Evolutionary conservation across 2,797 vertebrate species (phyloP), one percentile per base, ranked within the genome.

Genomic region (Odontamblyopus rebecca): DNA sequence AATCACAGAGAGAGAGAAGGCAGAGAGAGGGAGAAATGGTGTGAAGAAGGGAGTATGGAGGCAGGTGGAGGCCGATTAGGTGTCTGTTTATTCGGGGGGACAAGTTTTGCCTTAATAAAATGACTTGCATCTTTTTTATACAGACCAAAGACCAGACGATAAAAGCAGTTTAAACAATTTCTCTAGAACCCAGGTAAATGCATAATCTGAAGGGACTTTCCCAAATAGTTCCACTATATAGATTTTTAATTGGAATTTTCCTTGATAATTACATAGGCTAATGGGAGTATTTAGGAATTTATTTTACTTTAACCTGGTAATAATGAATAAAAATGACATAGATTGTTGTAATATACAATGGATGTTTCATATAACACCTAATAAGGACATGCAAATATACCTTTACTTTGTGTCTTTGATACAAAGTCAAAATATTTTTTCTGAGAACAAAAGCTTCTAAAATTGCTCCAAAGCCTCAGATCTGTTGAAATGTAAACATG

Each of bases 1-100:
- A 93, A 93, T 93, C 90, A 92, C 72, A 87, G 84, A 90, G 82
- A 77, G 86, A 76, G 85, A 85, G 85, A 84, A 82, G 79, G 83
- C 72, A 74, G 85, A 79, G 83, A 77, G 81, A 87, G 82, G 48
- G 73, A 74, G 79, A 72, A 82, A 86, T 86, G 79, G 79, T 48
- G 73, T 74, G 67, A 70, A 75, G 76, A 75, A 71, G 4, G 41
- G 35, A 38, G 38, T 32, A 56, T 15, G 61, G 67, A 51, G 60
- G 64, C 8, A 68, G 56, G 63, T 48, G 74, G 68, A 30, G 70
- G 75, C 57, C 41, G 51, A 32, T 57, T 69, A 63, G 66, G 53
- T 78, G 53, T 65, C 48, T 65, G 67, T 57, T 15, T 69, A 53
- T 16, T 13, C 11, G 41, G 41, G n/a, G n/a, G 23, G 60, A 76